A percentile compares a stretch with the other conserved stretches of the same genome.
phyloP scores from a whole-genome alignment of 2,113 vertebrate species.

The Myiagra hebetior region DNA sequence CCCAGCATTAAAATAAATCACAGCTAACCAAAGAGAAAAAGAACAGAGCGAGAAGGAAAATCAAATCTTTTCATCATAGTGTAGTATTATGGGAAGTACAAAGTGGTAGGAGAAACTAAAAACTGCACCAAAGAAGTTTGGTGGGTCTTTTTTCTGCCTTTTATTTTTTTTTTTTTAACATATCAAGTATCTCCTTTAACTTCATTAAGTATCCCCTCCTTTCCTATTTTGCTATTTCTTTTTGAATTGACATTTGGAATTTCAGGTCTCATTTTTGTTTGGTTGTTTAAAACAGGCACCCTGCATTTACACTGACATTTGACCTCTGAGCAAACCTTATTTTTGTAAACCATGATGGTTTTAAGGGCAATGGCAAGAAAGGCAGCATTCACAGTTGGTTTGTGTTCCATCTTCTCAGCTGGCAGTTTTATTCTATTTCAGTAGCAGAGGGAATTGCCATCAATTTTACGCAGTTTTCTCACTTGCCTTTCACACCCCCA shows the following conservation, averaged over 20 bases:
- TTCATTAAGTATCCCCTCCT: background rate
- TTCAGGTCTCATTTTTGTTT: background rate
- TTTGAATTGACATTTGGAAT: background rate
- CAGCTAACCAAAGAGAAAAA: background rate
- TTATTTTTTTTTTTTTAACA: background rate
- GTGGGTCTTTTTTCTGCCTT: background rate
- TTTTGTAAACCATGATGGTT: background rate
- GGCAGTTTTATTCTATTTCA: background rate
- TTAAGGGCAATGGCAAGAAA: background rate
- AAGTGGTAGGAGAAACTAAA: background rate
- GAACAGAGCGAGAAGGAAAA: background rate
- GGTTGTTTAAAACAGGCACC: background rate
- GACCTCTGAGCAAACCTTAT: background rate
- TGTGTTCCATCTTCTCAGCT: background rate
- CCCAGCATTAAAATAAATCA: background rate
- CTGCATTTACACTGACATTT: background rate
- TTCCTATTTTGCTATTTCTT: background rate
- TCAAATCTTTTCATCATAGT: background rate
- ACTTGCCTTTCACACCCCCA: background rate
- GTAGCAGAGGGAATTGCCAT: background rate
- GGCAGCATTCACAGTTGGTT: background rate
- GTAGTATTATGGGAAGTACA: background rate
- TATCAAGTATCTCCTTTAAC: background rate
- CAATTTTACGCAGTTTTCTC: background rate
- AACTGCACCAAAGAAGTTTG: background rate